A percentile compares a stretch with the other conserved stretches of the same genome.
These are phyloP conservation scores for Paramormyrops hopkinsi DNA, from an alignment of 2,797 vertebrate genomes.

Conservation along the genomic window DNA sequence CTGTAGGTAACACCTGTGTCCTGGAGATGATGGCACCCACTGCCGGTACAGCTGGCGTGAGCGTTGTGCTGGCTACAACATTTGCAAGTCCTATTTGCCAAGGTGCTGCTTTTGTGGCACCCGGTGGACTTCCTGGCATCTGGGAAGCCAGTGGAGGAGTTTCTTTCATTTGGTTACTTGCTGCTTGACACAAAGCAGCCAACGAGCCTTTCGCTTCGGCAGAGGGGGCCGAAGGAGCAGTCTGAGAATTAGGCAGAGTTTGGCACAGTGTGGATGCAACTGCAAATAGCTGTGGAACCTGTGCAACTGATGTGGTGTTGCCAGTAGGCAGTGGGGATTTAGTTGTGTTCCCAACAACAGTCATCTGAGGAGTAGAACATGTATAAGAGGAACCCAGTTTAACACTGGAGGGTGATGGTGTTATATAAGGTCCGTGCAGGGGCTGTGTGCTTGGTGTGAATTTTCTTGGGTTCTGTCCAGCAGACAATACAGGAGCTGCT, in stretches of 20 bases:
- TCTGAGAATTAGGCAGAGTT: constrained; percentile 18
- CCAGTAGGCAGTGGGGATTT: constrained; percentile 20
- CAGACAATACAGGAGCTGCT: constrained; percentile 32
- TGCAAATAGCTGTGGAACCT: constrained; percentile 25
- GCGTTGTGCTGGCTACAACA: constrained; percentile 36
- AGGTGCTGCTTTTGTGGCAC: constrained; percentile 28
- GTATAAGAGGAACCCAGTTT: constrained; percentile 19
- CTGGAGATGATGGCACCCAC: constrained; percentile 36
- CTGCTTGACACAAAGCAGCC: constrained; percentile 11
- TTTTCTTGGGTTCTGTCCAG: constrained; percentile 36
- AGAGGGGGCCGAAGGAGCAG: constrained; percentile 24
- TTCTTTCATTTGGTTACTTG: constrained; percentile 18
- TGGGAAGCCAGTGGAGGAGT: constrained; percentile 3
- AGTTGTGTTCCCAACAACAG: constrained; percentile 11
- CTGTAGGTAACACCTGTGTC: constrained; percentile 47
- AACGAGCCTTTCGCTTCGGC: constrained; percentile 22
- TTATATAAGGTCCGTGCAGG: constrained; percentile 35
- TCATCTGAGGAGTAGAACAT: constrained; percentile 14
- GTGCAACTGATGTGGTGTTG: constrained; percentile 24
- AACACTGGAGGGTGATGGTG: constrained; percentile 31
- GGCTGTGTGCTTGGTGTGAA: constrained; percentile 27
- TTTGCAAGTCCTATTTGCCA: constrained; percentile 36
- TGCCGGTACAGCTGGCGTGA: constrained; percentile 35
- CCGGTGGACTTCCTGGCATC: constrained; percentile 17
- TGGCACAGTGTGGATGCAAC: constrained; percentile 20